A percentile compares a stretch with the other conserved stretches of the same genome.
These are phyloP conservation scores for chimpanzee (Pan troglodytes) DNA, from an alignment of 2,113 vertebrate genomes.

Conservation along the genomic window NHGRI_mPanTro3-v2.1_pri NC_072401.2:93976501-93977000, in stretches of 20 bases:
- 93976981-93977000: not conserved
- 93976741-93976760: not conserved
- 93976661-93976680: not conserved
- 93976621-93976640: not conserved
- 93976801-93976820: not conserved
- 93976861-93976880: not conserved
- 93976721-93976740: not conserved
- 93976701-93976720: not conserved
- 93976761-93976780: not conserved
- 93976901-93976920: not conserved
- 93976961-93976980: not conserved
- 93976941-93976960: not conserved
- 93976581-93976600: not conserved
- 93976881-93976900: not conserved
- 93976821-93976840: not conserved
- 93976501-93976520: not conserved
- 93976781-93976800: not conserved
- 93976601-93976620: not conserved
- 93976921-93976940: not conserved
- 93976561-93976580: not conserved
- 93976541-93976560: not conserved
- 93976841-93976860: not conserved
- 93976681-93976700: not conserved
- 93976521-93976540: not conserved
- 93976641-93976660: not conserved